phyloP scores from a whole-genome alignment of 2,888 invertebrate species.

The Meiosimyza decipiens region DNA sequence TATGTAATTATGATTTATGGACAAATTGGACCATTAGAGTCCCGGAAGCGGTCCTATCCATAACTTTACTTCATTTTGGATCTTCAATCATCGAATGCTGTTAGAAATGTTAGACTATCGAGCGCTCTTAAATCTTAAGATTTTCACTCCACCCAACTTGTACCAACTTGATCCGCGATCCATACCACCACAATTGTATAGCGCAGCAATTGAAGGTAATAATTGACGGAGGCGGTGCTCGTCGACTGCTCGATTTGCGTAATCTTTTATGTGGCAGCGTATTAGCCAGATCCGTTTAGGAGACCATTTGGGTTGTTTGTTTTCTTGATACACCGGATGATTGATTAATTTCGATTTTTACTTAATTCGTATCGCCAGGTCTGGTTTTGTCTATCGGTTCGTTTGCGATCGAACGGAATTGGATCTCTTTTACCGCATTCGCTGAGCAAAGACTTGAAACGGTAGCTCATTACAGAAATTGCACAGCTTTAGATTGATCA shows the following conservation, averaged over 20 bases:
- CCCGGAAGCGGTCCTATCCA: too few species aligned
- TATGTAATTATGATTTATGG: too few species aligned
- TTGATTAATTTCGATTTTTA: slow-evolving; percentile 64
- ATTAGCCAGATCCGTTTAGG: slow-evolving; percentile 57
- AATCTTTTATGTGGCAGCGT: slow-evolving; percentile 48
- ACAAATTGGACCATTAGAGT: too few species aligned
- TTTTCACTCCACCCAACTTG: too few species aligned
- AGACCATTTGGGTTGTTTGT: slow-evolving; percentile 32
- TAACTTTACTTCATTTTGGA: too few species aligned
- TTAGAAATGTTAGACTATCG: too few species aligned
- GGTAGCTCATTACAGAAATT: slow-evolving; percentile 17
- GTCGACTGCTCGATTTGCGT: slow-evolving; percentile 54
- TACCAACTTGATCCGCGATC: too few species aligned
- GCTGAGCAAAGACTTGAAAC: background rate
- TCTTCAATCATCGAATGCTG: too few species aligned
- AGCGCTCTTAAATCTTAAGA: too few species aligned
- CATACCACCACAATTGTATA: background rate
- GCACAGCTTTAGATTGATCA: slow-evolving; percentile 24
- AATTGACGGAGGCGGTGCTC: slow-evolving; percentile 57
- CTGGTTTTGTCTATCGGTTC: too few species aligned
- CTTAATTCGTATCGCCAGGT: slow-evolving; percentile 41
- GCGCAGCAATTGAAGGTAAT: slow-evolving; percentile 59
- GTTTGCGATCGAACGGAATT: too few species aligned
- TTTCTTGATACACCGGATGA: slow-evolving; percentile 49
- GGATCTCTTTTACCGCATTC: background rate